Conservation (phyloP, 30 jellyfish, hydroid and myxozoan species). For the Turritopsis rubra region DNA sequence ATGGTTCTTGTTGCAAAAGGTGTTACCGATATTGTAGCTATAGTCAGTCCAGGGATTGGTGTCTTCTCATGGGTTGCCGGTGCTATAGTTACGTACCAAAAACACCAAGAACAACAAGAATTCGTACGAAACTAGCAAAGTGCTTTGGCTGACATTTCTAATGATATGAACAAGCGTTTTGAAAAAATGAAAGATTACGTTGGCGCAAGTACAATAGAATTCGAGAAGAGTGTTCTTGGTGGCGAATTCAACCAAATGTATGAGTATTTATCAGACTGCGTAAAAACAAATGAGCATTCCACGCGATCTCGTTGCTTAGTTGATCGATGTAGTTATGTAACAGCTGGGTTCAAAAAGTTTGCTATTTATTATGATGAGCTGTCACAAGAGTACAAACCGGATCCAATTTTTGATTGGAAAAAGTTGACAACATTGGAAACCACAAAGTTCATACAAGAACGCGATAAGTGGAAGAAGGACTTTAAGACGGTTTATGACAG, state of each 20-base stretch:
- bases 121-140: neutral
- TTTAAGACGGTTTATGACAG: neutral
- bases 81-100: neutral
- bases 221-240: neutral
- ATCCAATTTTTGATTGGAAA: neutral
- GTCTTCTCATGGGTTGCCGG: neutral
- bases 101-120: neutral
- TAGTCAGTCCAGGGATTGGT: slow-evolving; percentile 9
- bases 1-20: neutral
- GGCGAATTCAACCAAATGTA: slow-evolving; percentile 1
- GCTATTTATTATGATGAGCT: neutral
- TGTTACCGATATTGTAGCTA: neutral
- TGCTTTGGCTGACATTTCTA: neutral
- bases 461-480: neutral
- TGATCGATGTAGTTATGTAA: neutral
- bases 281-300: neutral
- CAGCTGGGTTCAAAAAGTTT: slow-evolving; percentile 6
- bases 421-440: neutral
- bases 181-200: slow-evolving; percentile 5
- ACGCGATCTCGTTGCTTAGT: neutral
- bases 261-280: neutral
- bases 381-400: neutral
- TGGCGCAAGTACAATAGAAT: neutral
- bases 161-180: neutral
- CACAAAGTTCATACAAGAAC: neutral